Percentiles rank a stretch among this genome's conserved stretches.
These are phyloP conservation scores for Pontoporia blainvillei DNA, from an alignment of 2,113 vertebrate species.

Conservation along the genomic window DNA sequence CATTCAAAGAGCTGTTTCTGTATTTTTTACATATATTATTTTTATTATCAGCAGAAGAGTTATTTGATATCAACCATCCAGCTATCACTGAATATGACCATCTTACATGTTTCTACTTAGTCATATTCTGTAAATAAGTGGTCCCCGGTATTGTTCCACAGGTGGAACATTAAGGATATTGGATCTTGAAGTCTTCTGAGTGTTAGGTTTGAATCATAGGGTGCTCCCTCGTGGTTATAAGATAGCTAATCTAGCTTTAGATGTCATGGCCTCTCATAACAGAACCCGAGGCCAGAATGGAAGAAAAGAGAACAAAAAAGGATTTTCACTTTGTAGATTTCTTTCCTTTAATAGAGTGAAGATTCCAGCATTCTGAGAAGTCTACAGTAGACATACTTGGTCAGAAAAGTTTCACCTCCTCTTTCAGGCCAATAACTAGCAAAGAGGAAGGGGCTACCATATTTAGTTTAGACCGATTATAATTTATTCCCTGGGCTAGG, in stretches of 20 bases:
- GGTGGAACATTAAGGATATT: not conserved
- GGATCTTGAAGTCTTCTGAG: not conserved
- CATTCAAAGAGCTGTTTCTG: not conserved
- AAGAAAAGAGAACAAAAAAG: not conserved
- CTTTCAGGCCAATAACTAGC: not conserved
- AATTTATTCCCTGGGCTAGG: not conserved
- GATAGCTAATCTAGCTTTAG: not conserved
- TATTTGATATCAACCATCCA: not conserved
- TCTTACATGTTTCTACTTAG: not conserved
- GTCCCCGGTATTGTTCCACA: not conserved
- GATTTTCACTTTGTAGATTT: not conserved
- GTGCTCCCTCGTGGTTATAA: not conserved
- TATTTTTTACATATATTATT: not conserved
- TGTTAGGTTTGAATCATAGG: not conserved
- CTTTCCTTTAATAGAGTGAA: not conserved
- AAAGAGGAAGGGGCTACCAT: not conserved
- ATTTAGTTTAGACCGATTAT: not conserved
- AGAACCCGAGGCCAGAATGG: not conserved
- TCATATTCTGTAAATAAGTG: not conserved
- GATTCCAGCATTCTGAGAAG: not conserved
- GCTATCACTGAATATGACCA: not conserved
- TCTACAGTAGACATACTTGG: not conserved
- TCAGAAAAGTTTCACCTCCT: not conserved
- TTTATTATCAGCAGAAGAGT: not conserved
- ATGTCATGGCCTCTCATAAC: not conserved